Base-by-base conservation (phyloP, 2,113 vertebrate genomes). In the Poeciliopsis prolifica region DNA sequence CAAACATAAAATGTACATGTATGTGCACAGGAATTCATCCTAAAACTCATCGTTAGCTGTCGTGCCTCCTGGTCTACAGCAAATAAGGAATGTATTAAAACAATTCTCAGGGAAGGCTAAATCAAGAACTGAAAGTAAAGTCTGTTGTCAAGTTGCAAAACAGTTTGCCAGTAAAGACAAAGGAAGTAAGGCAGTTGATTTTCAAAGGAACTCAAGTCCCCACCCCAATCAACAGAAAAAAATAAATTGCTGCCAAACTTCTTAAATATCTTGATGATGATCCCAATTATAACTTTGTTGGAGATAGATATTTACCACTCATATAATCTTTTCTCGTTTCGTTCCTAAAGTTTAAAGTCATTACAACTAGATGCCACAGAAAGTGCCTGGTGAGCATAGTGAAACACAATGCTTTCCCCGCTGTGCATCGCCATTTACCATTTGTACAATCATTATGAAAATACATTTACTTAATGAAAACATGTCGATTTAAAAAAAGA, bases 71-170 rank as follows among this genome's bases (percentile, higher is more conserved):
- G 30, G 72, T 33, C 68, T 81, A 5, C 71, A 62, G 42, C 24
- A 58, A 11, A 42, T 33, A 12, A 70, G 51, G 42, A 61, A 40
- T 35, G 61, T 67, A 40, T 48, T 33, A 65, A 73, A 71, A 79
- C 77, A 68, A 81, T 70, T 58, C 68, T 79, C 29, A 69, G 58
- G 58, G 61, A 78, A 61, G 19, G 13, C 30, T 19, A 68, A 79
- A 87, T 70, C 29, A 77, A 88, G 90, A 92, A 91, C 85, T 88
- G 88, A 93, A 93, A 92, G 86, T 64, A 74, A 63, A 64, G 30
- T 60, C 54, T 61, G 26, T 37, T 70, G 31, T 22, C 67, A 68
- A 87, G 81, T 86, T 90, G 86, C 82, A 77, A 83, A 86, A 85
- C 37, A 77, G 66, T 6, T 12, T 86, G 82, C 81, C 81, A 74